Evolutionary conservation across 2,888 invertebrate genomes (phyloP).

Genomic region (Drosophila fungiperda): DNA sequence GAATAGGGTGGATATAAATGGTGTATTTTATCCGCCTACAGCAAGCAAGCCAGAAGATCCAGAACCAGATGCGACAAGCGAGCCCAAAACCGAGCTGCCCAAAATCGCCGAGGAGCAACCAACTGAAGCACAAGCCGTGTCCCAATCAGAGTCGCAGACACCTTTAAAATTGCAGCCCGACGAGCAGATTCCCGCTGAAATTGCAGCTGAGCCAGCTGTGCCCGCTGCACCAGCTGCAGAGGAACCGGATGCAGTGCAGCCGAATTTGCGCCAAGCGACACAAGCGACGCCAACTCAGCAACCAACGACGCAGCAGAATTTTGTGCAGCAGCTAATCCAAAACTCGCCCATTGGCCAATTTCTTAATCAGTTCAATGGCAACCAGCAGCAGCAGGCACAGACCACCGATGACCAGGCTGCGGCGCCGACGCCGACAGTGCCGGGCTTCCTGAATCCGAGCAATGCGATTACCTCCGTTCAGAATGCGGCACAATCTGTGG

Average conservation of each 20-base stretch:
- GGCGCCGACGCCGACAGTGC: slow-evolving; percentile 71
- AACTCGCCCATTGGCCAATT: slow-evolving; percentile 82
- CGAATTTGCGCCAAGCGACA: slow-evolving; percentile 76
- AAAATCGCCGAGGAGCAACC: not conserved
- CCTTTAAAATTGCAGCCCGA: slow-evolving; percentile 37
- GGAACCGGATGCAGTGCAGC: slow-evolving; percentile 38
- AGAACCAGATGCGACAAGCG: not conserved
- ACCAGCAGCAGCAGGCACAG: slow-evolving; percentile 46
- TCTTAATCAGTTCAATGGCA: slow-evolving; percentile 74
- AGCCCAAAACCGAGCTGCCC: slow-evolving; percentile 3
- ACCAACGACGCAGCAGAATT: slow-evolving; percentile 74
- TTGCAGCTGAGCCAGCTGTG: not conserved
- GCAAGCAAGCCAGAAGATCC: not conserved
- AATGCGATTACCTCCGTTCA: slow-evolving; percentile 73
- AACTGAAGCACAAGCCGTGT: not conserved
- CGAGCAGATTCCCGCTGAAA: slow-evolving; percentile 9
- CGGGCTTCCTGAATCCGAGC: slow-evolving; percentile 75
- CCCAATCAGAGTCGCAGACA: not conserved
- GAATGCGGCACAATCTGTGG: slow-evolving; percentile 74
- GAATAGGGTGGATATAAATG: not conserved
- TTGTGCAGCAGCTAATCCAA: slow-evolving; percentile 81
- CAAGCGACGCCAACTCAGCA: slow-evolving; percentile 77
- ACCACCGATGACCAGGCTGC: slow-evolving; percentile 51
- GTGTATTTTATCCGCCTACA: not conserved
- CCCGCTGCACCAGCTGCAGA: slow-evolving; percentile 13